Evolutionary conservation across 1,140 invertebrate genomes (phyloP), one percentile per base, ranked within the genome.

Genomic region (Diorhabda sublineata): DNA sequence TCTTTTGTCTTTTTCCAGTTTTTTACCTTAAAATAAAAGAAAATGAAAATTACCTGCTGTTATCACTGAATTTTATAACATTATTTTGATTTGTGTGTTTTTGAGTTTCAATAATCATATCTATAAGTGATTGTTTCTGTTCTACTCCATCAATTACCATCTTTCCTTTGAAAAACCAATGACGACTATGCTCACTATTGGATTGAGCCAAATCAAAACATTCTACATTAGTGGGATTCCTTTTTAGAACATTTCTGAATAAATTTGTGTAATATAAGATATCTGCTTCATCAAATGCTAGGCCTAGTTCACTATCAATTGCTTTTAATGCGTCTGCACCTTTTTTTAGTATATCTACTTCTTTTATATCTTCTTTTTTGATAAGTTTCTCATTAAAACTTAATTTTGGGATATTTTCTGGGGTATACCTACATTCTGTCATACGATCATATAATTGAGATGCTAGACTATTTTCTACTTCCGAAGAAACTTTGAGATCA

Each of bases 191-290:
- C 79, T 97, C 94, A 82, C 93, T 97, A 80, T 99, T 99, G 11
- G 95, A 97, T 82, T 99, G 97, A n/a, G 97, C 97, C 62, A 98
- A 86, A 85, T 99, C 97, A 85, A 98, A 98, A 75, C 97, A 92
- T 82, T 99, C 97, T 0, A 98, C 96, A 81, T 93, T 98, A 0
- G 97, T 99, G 9, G 97, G 97, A 85, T 99, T 97, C 59, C 96
- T 85, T 71, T 93, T 91, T 2, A 97, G 82, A 73, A 92, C 91
- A 62, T 90, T 84, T 67, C 85, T 83, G 83, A 96, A 97, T 8
- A 97, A 78, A 72, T 93, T 84, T 57, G 90, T 91, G 75, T 97
- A 96, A 78, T 91, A 96, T 58, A 93, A 87, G 71, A 97, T 83
- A 82, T 97, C 94, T 87, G 91, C 93, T 60, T 92, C 85, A 79